phyloP scores from a whole-genome alignment of 2,797 vertebrate genomes.

The Peromyscus attwateri region DNA sequence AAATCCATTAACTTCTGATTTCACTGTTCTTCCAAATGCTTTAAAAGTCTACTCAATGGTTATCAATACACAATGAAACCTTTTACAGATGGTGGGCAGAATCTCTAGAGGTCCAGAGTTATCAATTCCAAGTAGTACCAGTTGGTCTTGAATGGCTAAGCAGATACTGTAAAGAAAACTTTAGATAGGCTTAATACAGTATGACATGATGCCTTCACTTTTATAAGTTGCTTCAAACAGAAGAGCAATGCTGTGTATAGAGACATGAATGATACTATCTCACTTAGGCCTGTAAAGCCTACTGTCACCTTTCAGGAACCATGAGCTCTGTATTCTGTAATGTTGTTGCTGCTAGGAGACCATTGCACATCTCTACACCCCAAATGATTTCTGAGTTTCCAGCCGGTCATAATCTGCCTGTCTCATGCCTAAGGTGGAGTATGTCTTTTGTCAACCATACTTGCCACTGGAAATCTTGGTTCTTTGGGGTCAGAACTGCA shows the following conservation, averaged over 20 bases:
- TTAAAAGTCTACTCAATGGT: background rate
- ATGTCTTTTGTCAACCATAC: too few relatives aligned
- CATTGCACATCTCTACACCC: too few relatives aligned
- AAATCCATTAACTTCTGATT: background rate
- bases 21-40: background rate
- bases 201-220: background rate
- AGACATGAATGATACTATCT: background rate
- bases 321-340: background rate
- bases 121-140: background rate
- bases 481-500: too few relatives aligned
- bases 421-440: rapidly evolving
- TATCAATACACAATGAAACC: background rate
- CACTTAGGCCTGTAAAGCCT: background rate
- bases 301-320: background rate
- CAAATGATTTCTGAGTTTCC: too few relatives aligned
- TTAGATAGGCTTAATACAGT: background rate
- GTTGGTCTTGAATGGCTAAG: background rate
- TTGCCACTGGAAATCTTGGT: too few relatives aligned
- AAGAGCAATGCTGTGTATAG: background rate
- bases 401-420: background rate
- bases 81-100: background rate
- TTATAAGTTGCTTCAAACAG: background rate
- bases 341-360: background rate
- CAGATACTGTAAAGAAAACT: background rate
- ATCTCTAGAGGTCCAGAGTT: background rate